Evolutionary conservation across 2,888 invertebrate species (phyloP), one percentile per base, ranked within the genome.

Genomic region (Pyrrhia umbra): DNA sequence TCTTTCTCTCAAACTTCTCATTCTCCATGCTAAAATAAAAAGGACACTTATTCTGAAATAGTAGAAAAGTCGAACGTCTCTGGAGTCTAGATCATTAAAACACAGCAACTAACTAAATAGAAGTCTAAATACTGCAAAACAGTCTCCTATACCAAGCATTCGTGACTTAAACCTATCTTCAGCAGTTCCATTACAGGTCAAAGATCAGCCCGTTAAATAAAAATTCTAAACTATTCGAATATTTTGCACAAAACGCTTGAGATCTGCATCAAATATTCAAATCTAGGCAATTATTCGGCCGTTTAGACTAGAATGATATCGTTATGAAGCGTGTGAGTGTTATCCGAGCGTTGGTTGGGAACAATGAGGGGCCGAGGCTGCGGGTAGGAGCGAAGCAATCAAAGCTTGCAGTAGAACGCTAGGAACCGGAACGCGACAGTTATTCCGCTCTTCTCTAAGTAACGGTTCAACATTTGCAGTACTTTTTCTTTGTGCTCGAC

Each of bases 361-460:
- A 85, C 80, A 85, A 84, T 81, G 67, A 81, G 70, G 61, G 54
- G 61, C 58, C 59, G 55, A 67, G 58, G 72, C 66, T 75, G 68
- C 61, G 71, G 55, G 61, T 66, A 52, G 66, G 71, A 67, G 63
- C 73, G 68, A 75, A 55, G 77, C 73, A 83, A 86, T 83, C 79
- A 85, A 82, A 81, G 80, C 80, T 75, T 67, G 81, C 76, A 75
- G 77, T 71, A 69, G 75, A 81, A 80, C 80, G 79, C 83, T 82
- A 85, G 85, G 86, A 87, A 88, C 89, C 92, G 92, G 92, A 92
- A 92, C 92, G 88, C 76, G 79, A 92, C 93, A 90, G 93, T 92
- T 92, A 92, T 77, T 77, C 84, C 79, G 88, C 85, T 90, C 89
- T 87, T 90, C 89, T 83, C 82, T 52, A 75, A 61, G 70, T 92